Conservation (phyloP, 2,888 invertebrate species). For the Drosophila merina region DNA sequence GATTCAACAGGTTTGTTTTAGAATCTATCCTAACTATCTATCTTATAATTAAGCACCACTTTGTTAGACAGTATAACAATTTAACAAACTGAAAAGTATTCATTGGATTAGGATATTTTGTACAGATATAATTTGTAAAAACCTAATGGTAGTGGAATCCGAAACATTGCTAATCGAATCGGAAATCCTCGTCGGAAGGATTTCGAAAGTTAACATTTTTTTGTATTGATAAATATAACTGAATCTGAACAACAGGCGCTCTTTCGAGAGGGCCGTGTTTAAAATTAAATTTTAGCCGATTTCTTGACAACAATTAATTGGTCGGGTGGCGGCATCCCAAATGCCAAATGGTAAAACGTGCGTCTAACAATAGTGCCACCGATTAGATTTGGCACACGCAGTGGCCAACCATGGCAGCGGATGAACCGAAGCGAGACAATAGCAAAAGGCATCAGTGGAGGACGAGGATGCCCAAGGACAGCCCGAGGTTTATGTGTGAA, state of each 20-base stretch:
- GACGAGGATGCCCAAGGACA: neutral
- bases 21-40: neutral
- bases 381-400: slow-evolving; percentile 69
- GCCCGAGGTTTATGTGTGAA: slow-evolving; percentile 68
- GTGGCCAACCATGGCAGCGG: slow-evolving; percentile 47
- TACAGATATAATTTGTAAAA: neutral
- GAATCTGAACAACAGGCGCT: slow-evolving; percentile 21
- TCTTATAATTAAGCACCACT: neutral
- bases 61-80: neutral
- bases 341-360: slow-evolving; percentile 53
- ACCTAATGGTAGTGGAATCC: neutral
- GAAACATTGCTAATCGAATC: slow-evolving; percentile 9
- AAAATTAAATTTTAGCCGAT: slow-evolving; percentile 63
- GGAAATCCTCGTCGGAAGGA: neutral
- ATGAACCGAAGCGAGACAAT: slow-evolving; percentile 6
- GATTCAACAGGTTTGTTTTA: neutral
- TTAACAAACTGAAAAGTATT: neutral
- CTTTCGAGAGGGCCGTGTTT: slow-evolving; percentile 22
- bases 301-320: slow-evolving; percentile 70
- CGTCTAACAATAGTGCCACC: slow-evolving; percentile 65
- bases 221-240: slow-evolving; percentile 30
- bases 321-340: slow-evolving; percentile 45
- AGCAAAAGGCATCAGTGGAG: neutral
- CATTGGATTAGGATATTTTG: neutral
- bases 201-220: slow-evolving; percentile 20